Percentiles rank a stretch among this genome's conserved stretches.
Conservation (phyloP, 2,113 vertebrate genomes). For the Solea senegalensis region DNA sequence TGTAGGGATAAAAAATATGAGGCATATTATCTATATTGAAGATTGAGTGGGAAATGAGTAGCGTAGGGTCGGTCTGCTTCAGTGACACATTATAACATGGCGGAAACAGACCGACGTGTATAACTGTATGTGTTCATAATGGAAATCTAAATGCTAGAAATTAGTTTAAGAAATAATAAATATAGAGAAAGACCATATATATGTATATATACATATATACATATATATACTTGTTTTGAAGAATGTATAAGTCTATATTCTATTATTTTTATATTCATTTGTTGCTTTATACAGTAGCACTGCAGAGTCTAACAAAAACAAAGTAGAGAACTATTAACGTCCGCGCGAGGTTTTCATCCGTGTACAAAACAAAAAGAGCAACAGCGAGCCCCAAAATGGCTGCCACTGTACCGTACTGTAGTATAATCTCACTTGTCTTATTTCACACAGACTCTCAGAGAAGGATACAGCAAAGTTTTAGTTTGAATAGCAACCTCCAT, state of each 20-base stretch:
- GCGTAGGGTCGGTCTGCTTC: slow-evolving; percentile 68
- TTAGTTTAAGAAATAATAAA: slow-evolving; percentile 64
- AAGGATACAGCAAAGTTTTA: slow-evolving; percentile 39
- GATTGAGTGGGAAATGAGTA: slow-evolving; percentile 63
- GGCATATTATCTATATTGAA: slow-evolving; percentile 67
- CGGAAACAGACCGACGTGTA: slow-evolving; percentile 61
- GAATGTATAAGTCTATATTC: slow-evolving; percentile 72
- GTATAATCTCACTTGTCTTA: slow-evolving; percentile 45
- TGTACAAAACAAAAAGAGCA: slow-evolving; percentile 58
- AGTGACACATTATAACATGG: slow-evolving; percentile 62
- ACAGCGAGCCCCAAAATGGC: slow-evolving; percentile 55
- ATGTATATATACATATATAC: slow-evolving; percentile 25
- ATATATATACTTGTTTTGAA: slow-evolving; percentile 63
- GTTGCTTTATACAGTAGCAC: slow-evolving; percentile 75
- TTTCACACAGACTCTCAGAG: slow-evolving; percentile 46
- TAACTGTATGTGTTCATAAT: slow-evolving; percentile 70
- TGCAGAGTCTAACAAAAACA: slow-evolving; percentile 58
- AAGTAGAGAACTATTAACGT: slow-evolving; percentile 53
- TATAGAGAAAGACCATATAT: slow-evolving; percentile 46
- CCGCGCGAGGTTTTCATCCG: slow-evolving; percentile 37
- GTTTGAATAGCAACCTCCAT: slow-evolving; percentile 50
- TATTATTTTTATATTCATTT: slow-evolving; percentile 79
- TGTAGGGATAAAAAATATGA: slow-evolving; percentile 66
- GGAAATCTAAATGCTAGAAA: slow-evolving; percentile 70
- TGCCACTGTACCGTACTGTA: slow-evolving; percentile 66